Percentiles rank a stretch among this genome's conserved stretches.
These are phyloP conservation scores for Syndactyla subalaris DNA, from an alignment of 2,797 vertebrate genomes.

Conservation along the genomic window DNA sequence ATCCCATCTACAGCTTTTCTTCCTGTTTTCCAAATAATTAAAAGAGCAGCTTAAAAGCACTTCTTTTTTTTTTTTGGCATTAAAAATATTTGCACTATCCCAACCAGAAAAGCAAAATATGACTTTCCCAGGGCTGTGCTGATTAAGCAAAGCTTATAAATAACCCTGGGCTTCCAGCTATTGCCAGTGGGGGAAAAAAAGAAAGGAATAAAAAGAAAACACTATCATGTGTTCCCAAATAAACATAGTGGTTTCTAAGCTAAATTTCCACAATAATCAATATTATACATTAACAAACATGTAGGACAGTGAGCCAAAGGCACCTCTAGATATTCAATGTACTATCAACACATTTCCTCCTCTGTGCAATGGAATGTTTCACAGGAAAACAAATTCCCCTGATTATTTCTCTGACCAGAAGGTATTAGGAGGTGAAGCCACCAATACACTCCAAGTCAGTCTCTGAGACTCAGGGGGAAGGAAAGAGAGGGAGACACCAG, in stretches of 20 bases:
- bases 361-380: not conserved
- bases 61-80: not conserved
- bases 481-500: not conserved
- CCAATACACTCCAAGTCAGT: not conserved
- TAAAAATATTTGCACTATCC: slow-evolving; percentile 9
- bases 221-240: not conserved
- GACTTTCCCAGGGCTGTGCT: not conserved
- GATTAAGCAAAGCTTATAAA: slow-evolving; percentile 23
- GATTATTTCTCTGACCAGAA: not conserved
- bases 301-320: not conserved
- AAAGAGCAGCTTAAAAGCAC: not conserved
- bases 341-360: not conserved
- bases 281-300: not conserved
- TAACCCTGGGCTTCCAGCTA: slow-evolving; percentile 6
- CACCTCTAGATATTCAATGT: not conserved
- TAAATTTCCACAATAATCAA: not conserved
- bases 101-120: slow-evolving; percentile 18
- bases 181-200: not conserved
- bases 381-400: not conserved
- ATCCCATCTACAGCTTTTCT: slow-evolving; percentile 16
- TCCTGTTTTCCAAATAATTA: slow-evolving; percentile 42
- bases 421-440: not conserved
- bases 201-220: not conserved
- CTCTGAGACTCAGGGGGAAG: not conserved
- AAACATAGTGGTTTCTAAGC: rapidly evolving